phyloP scores from a whole-genome alignment of 2,113 vertebrate species.

The Empidonax alnorum region DNA sequence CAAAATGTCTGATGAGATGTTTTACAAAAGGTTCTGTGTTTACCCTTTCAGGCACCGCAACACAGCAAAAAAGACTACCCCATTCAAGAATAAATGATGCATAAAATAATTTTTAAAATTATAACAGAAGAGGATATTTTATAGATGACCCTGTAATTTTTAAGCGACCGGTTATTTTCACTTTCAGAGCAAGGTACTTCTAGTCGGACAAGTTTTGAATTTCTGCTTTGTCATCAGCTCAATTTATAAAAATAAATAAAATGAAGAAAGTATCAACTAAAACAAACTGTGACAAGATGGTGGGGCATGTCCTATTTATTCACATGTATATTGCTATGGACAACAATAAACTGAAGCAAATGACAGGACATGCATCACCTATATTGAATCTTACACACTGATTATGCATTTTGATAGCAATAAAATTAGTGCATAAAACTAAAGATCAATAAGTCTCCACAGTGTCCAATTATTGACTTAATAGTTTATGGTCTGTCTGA shows the following conservation, averaged over 20 bases:
- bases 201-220: background rate
- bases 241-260: background rate
- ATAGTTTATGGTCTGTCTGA: background rate
- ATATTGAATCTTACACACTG: background rate
- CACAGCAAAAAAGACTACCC: background rate
- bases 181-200: background rate
- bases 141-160: background rate
- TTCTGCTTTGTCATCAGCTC: constrained; percentile 4
- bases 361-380: background rate
- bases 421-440: background rate
- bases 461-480: background rate
- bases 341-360: background rate
- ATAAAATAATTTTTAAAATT: background rate
- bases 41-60: background rate
- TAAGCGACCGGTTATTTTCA: background rate
- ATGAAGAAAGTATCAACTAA: background rate
- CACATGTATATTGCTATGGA: background rate
- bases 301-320: background rate
- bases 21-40: background rate
- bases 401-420: background rate
- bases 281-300: background rate
- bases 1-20: background rate
- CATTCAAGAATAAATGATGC: background rate
- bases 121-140: background rate
- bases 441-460: background rate